These are phyloP conservation scores for Oenanthe melanoleuca DNA, from an alignment of 2,113 vertebrate species.

Conservation along the genomic window DNA sequence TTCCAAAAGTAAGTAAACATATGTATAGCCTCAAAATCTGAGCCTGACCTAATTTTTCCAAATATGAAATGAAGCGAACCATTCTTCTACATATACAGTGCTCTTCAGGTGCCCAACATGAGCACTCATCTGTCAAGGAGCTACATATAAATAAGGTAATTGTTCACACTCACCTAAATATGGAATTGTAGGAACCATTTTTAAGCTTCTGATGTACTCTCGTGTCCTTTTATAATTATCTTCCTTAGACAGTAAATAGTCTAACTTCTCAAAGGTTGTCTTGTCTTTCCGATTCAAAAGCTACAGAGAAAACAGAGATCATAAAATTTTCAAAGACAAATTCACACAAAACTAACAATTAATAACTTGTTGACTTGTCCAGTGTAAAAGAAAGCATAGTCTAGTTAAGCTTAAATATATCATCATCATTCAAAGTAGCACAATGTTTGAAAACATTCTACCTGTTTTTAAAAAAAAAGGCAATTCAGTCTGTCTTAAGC, in stretches of 20 bases:
- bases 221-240: slow-evolving; percentile 93
- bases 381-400: neutral
- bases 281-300: slow-evolving; percentile 93
- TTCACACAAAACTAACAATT: neutral
- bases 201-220: slow-evolving; percentile 89
- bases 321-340: neutral
- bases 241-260: slow-evolving; percentile 92
- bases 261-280: slow-evolving; percentile 91
- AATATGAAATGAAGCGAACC: neutral
- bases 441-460: neutral
- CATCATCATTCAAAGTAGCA: neutral
- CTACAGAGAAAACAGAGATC: slow-evolving; percentile 64
- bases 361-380: neutral
- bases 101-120: neutral
- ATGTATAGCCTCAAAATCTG: neutral
- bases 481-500: neutral
- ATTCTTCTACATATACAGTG: neutral
- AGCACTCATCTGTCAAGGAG: neutral
- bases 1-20: neutral
- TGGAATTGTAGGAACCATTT: slow-evolving; percentile 92
- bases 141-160: neutral
- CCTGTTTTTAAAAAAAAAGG: neutral
- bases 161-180: slow-evolving; percentile 86
- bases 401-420: neutral
- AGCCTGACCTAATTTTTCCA: neutral